Evolutionary conservation across 2,797 vertebrate genomes (phyloP).

Genomic region (Pyrrhura leucotis): DNA sequence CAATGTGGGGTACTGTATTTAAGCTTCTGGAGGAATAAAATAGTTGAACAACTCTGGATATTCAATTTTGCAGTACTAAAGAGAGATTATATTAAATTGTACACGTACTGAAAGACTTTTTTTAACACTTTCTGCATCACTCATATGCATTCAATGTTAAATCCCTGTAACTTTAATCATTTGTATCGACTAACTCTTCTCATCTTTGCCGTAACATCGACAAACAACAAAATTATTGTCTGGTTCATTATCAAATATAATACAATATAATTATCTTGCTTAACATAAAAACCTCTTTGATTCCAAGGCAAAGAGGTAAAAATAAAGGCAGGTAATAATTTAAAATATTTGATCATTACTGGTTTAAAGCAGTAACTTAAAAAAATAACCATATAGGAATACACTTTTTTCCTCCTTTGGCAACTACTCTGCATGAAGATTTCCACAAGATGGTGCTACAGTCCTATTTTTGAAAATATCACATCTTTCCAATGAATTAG

Average conservation of each 20-base stretch:
- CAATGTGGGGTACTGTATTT: background rate
- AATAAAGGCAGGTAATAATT: background rate
- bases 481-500: background rate
- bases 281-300: background rate
- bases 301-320: background rate
- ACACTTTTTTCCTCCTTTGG: background rate
- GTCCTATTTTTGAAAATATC: background rate
- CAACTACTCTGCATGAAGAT: background rate
- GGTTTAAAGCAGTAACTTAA: background rate
- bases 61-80: background rate
- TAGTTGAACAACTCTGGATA: background rate
- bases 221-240: background rate
- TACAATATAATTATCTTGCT: background rate
- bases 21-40: background rate
- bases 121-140: background rate
- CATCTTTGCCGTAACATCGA: background rate
- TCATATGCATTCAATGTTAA: background rate
- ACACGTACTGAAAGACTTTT: background rate
- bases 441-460: slow-evolving; percentile 75
- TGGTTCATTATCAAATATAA: background rate
- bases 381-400: background rate
- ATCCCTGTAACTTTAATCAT: background rate
- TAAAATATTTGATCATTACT: background rate
- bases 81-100: background rate
- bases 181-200: background rate